Conservation (phyloP, 1,140 invertebrate species). For the Drosophila kanapiae region DNA sequence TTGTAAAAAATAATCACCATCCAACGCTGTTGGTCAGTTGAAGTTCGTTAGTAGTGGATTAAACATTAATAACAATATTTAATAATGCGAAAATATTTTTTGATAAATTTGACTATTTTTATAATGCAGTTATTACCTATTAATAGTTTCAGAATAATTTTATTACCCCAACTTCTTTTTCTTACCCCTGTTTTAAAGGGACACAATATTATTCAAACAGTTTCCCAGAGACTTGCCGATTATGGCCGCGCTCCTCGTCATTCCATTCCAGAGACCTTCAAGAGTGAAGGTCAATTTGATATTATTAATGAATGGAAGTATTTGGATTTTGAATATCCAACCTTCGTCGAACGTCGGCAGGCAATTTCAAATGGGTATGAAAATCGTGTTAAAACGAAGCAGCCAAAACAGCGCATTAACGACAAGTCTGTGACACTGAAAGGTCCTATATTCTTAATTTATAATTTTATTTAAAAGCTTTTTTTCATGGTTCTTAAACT, state of each 20-base stretch:
- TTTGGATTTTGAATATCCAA: conserved; percentile 87
- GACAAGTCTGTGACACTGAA: no score
- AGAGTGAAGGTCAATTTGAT: conserved; percentile 35
- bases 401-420: neutral
- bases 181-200: neutral
- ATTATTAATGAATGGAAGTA: conserved; percentile 87
- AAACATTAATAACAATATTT: neutral
- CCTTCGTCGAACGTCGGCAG: conserved; percentile 82
- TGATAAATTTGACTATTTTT: no score
- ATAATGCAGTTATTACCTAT: neutral
- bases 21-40: neutral
- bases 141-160: neutral
- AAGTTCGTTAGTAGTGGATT: conserved; percentile 1
- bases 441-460: no score
- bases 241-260: neutral
- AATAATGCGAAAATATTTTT: neutral
- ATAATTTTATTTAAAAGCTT: no score
- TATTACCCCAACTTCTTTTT: neutral
- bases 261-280: neutral
- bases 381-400: neutral
- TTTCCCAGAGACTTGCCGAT: conserved; percentile 1
- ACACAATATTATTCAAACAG: conserved; percentile 12
- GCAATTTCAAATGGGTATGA: conserved; percentile 86
- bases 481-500: no score
- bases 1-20: neutral